Evolutionary conservation across 2,797 vertebrate species (phyloP).

Genomic region (Characodon lateralis): DNA sequence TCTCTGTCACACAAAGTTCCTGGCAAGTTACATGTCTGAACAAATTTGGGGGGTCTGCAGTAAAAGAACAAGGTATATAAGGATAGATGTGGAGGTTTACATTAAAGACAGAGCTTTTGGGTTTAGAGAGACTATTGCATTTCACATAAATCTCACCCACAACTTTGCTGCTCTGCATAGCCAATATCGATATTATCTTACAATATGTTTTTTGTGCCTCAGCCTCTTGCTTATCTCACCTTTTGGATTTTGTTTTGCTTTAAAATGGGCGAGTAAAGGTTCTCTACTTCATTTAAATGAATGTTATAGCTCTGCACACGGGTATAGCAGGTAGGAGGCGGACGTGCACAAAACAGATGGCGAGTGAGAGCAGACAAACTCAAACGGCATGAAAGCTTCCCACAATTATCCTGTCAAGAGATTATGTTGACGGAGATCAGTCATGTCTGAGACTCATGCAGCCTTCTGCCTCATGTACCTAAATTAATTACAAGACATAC

Average conservation of each 20-base stretch:
- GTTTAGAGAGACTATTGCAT: slow-evolving; percentile 11
- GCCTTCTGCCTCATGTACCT: slow-evolving; percentile 57
- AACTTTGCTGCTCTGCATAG: slow-evolving; percentile 18
- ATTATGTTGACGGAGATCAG: slow-evolving; percentile 70
- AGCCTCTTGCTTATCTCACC: not conserved
- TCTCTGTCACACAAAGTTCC: slow-evolving; percentile 86
- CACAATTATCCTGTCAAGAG: slow-evolving; percentile 78
- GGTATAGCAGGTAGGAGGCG: slow-evolving; percentile 40
- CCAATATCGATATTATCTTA: slow-evolving; percentile 9
- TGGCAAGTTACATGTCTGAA: slow-evolving; percentile 74
- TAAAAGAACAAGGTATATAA: slow-evolving; percentile 14
- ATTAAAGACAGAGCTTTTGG: slow-evolving; percentile 17
- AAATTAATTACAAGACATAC: slow-evolving; percentile 34
- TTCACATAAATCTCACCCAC: slow-evolving; percentile 23
- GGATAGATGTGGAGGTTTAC: slow-evolving; percentile 31
- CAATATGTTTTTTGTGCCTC: slow-evolving; percentile 2
- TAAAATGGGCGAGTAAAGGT: slow-evolving; percentile 9
- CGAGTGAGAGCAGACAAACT: slow-evolving; percentile 73
- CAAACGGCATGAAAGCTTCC: slow-evolving; percentile 78
- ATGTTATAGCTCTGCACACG: slow-evolving; percentile 27
- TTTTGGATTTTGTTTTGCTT: slow-evolving; percentile 9
- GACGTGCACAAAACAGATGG: slow-evolving; percentile 68
- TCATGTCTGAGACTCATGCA: slow-evolving; percentile 60
- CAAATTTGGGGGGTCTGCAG: slow-evolving; percentile 51
- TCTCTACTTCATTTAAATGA: slow-evolving; percentile 24